Evolutionary conservation across 1,140 invertebrate genomes (phyloP).

Genomic region (Tachypleus tridentatus): DNA sequence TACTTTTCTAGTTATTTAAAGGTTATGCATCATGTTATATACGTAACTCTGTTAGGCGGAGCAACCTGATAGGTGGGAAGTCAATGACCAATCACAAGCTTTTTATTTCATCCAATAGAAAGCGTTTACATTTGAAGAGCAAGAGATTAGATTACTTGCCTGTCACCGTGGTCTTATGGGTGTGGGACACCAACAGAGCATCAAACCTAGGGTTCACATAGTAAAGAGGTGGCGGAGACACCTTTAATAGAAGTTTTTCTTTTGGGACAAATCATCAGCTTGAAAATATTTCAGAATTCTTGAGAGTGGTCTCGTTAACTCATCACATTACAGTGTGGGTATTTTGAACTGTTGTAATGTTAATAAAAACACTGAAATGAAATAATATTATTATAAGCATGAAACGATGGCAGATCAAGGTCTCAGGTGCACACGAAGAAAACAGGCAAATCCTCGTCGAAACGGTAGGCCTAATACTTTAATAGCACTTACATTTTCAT

Average conservation of each 20-base stretch:
- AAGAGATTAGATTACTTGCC: neutral
- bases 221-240: neutral
- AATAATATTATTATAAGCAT: neutral
- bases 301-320: neutral
- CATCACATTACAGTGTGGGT: neutral
- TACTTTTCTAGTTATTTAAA: too few species aligned
- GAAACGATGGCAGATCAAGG: slow-evolving; percentile 1
- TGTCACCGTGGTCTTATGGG: neutral
- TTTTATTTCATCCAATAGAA: neutral
- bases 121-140: neutral
- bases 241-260: neutral
- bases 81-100: neutral
- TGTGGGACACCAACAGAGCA: neutral
- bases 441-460: neutral
- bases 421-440: slow-evolving; percentile 2
- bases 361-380: neutral
- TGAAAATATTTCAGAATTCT: neutral
- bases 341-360: neutral
- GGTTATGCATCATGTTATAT: too few species aligned
- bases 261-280: neutral
- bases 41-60: neutral
- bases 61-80: slow-evolving; percentile 1
- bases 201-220: neutral
- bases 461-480: neutral
- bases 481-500: too few species aligned